Conservation (phyloP, 2,113 vertebrate genomes). For the Salvelinus alpinus region DNA sequence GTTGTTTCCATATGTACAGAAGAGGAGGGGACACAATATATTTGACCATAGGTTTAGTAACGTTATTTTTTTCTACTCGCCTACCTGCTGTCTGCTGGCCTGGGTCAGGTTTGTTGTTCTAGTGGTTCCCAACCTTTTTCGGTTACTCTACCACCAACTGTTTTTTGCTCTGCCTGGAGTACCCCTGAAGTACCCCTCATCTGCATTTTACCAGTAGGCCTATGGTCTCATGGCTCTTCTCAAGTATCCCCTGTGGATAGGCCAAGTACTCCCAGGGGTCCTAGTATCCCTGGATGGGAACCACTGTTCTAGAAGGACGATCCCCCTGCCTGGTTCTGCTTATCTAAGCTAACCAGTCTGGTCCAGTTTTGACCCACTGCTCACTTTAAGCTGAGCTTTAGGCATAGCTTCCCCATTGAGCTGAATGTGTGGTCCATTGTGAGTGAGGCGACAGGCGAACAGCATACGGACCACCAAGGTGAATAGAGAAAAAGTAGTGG, state of each 20-base stretch:
- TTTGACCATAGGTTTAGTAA: too few species aligned
- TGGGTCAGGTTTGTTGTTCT: constrained; percentile 2
- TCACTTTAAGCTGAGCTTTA: constrained; percentile 53
- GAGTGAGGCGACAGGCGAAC: constrained; percentile 50
- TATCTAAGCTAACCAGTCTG: constrained; percentile 69
- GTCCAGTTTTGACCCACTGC: constrained; percentile 61
- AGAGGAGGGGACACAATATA: too few species aligned
- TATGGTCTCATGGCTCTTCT: too few species aligned
- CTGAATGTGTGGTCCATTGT: constrained; percentile 69
- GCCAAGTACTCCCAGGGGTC: too few species aligned
- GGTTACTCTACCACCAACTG: too few species aligned
- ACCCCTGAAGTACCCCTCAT: too few species aligned
- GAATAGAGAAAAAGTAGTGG: constrained; percentile 20
- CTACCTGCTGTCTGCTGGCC: constrained; percentile 17
- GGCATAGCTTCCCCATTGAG: constrained; percentile 42
- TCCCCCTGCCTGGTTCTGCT: constrained; percentile 54
- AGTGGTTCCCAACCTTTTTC: too few species aligned
- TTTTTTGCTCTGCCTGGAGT: too few species aligned
- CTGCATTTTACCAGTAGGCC: too few species aligned
- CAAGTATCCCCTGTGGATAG: too few species aligned
- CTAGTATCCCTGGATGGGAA: too few species aligned
- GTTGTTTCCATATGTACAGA: too few species aligned
- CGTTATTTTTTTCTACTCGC: not conserved
- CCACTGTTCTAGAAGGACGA: constrained; percentile 10
- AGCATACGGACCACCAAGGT: constrained; percentile 61